These are phyloP conservation scores for Macrophya alboannulata DNA, from an alignment of 2,888 invertebrate genomes.

Conservation along the genomic window DNA sequence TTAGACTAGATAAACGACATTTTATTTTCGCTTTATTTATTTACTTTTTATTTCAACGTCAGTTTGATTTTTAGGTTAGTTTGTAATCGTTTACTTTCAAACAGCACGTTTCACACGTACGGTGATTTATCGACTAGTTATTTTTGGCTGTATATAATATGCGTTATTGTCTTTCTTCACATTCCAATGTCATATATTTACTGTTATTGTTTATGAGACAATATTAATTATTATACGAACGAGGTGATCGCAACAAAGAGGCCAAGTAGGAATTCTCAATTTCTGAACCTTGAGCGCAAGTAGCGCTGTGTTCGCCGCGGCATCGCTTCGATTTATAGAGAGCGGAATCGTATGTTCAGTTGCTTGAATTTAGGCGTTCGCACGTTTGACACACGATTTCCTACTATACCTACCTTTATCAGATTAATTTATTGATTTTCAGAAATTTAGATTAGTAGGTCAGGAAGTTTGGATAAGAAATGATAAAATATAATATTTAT, in stretches of 20 bases:
- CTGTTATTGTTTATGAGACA: not conserved
- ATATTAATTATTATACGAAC: not conserved
- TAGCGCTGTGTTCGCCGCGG: not conserved
- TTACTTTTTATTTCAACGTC: not conserved
- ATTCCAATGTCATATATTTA: not conserved
- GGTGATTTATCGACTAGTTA: not conserved
- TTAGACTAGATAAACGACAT: not conserved
- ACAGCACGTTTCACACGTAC: not conserved
- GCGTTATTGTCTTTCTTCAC: not conserved
- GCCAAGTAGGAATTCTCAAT: not conserved
- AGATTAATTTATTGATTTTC: not conserved
- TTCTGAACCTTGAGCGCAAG: not conserved
- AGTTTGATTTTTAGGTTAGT: slow-evolving; percentile 8
- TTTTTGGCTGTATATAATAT: not conserved
- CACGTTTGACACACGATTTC: not conserved
- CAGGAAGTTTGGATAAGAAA: not conserved
- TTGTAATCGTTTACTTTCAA: not conserved
- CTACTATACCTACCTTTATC: not conserved
- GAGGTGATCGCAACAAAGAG: not conserved
- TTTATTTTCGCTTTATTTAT: not conserved
- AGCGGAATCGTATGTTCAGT: not conserved
- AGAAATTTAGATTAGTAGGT: not conserved
- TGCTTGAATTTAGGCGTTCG: not conserved
- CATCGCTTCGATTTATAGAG: not conserved
- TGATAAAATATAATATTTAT: not conserved